Percentiles rank a stretch among this genome's conserved stretches.
Conservation (phyloP, 2,113 vertebrate genomes). For the Nettapus auritus region DNA sequence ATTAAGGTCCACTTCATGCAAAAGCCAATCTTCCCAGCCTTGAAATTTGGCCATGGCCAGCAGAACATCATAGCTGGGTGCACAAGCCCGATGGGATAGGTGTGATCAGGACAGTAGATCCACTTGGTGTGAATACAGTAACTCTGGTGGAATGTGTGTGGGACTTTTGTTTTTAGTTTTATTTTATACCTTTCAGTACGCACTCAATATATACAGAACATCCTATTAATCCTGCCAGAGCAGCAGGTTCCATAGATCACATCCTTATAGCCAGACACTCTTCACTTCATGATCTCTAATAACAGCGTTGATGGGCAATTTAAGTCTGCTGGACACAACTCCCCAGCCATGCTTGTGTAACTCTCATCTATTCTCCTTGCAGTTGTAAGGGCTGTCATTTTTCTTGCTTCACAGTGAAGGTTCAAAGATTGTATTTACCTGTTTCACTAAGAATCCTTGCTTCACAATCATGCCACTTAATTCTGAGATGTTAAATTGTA, state of each 20-base stretch:
- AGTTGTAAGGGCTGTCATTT: background rate
- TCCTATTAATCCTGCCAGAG: background rate
- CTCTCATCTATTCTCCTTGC: background rate
- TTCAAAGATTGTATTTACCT: constrained; percentile 77
- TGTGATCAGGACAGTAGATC: background rate
- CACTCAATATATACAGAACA: background rate
- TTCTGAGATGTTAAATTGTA: constrained; percentile 83
- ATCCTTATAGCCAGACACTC: background rate
- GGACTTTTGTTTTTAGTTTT: background rate
- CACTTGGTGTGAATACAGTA: background rate
- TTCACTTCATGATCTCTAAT: background rate
- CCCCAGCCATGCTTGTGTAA: background rate
- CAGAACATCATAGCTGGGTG: background rate
- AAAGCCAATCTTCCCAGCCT: background rate
- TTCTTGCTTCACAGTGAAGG: background rate
- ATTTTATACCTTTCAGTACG: background rate
- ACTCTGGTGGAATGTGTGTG: background rate
- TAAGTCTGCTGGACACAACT: background rate
- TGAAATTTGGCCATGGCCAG: background rate
- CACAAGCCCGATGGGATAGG: background rate
- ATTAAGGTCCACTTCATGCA: background rate
- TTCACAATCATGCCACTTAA: constrained; percentile 88
- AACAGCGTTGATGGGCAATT: background rate
- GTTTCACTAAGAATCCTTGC: constrained; percentile 93
- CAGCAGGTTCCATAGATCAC: background rate